Evolutionary conservation across 2,797 vertebrate species (phyloP), one percentile per base, ranked within the genome.

Genomic region (Periophthalmus magnuspinnatus): DNA sequence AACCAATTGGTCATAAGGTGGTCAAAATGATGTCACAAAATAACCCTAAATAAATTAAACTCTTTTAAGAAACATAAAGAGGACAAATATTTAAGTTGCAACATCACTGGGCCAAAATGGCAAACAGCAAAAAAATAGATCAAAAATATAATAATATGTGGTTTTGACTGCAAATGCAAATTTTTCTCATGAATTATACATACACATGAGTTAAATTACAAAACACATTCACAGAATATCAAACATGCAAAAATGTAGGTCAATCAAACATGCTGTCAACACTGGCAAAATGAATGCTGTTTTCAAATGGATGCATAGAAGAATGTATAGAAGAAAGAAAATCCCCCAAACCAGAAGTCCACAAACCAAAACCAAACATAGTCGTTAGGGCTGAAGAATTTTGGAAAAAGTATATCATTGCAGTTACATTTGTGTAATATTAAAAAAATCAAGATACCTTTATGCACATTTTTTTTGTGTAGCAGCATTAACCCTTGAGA

Each of bases 241-340:
- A 47, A 48, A 47, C 45, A 65, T 65, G 62, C 62, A 65, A 17
- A 65, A 16, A 62, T 22, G 36, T 38, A 62, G 61, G 36, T 8
- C 19, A 50, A n/a, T 5, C 45, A 28, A 50, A 33, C 63, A 65
- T 65, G 63, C 63, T n/a, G 2, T 8, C 60, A 62, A 41, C 47
- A 60, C 66, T 1, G 61, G 50, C 16, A 72, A 4, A 55, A 45
- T 41, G 60, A 38, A 64, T 11, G 41, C 11, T 48, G n/a, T 73
- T 65, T 55, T 65, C 71, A 80, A 65, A 73, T 8, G 11, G 76
- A 74, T 70, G 75, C 68, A 80, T 47, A 62, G 52, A 33, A 48
- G 24, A 47, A 24, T 22, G 60, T 8, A 47, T 14, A 71, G 60
- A 80, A 36, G 7, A 6, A 80, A 36, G 7, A 6, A 16, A 75